Base-by-base conservation (phyloP, 2,113 vertebrate species). In the Synchiropus splendidus region DNA sequence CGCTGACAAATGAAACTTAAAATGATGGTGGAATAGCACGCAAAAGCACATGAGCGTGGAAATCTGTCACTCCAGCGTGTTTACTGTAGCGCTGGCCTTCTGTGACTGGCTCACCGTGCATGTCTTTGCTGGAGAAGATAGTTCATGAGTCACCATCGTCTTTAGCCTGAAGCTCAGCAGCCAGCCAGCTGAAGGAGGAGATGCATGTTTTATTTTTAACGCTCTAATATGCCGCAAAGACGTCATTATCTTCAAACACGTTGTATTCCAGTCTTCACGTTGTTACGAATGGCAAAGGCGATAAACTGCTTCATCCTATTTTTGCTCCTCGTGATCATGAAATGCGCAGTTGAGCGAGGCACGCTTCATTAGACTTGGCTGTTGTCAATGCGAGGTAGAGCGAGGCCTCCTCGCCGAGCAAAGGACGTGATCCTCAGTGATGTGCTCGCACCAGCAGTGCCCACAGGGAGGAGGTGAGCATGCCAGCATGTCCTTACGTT, bases 401-500 rank as follows among this genome's bases (percentile, higher is more conserved):
- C 21, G 21, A 27, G 21, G 21, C 21, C 21, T 67, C 63, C 52
- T 42, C 16, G 45, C 51, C 13, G 46, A 52, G 48, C 12, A 11
- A 63, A 40, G 65, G 69, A 75, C 55, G 69, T 81, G 67, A 79
- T 81, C 64, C 54, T 57, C 75, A 77, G 40, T 79, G 74, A 75
- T 69, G 48, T 67, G 60, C 60, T 61, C 64, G 56, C 35, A 72
- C 58, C 57, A 77, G 64, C 6, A 18, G 45, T 62, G 58, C 71
- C 60, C 57, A 77, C 13, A 58, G 61, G 69, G 67, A 50, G 59
- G 76, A 68, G 76, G 74, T 70, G 72, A 68, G 72, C 69, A 64
- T 42, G 72, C 74, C 39, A 64, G 51, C 61, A 61, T 53, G 67
- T 63, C 47, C 69, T 66, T 74, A 63, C 59, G 73, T 73, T 73